A percentile compares a stretch with the other conserved stretches of the same genome.
phyloP scores from a whole-genome alignment of 2,113 vertebrate genomes.

The Xiphophorus couchianus region DNA sequence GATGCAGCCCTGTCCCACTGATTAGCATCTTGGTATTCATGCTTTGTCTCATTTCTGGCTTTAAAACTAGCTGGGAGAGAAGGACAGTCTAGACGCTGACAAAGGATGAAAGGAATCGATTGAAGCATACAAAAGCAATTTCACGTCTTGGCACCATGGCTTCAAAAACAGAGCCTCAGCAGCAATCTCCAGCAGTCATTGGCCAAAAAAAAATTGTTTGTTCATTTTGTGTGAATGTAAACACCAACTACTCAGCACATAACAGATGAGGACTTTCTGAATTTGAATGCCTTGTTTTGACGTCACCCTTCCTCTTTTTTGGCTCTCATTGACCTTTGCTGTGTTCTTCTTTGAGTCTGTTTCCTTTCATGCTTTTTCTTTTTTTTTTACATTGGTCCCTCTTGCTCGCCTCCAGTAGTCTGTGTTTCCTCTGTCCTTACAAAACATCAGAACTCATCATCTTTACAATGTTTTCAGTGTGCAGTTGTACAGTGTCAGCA shows the following conservation, averaged over 20 bases:
- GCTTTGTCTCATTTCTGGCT: conserved; percentile 14
- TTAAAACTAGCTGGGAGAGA: conserved; percentile 13
- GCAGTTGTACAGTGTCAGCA: conserved; percentile 31
- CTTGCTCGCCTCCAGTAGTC: conserved; percentile 24
- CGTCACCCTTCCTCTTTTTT: conserved; percentile 34
- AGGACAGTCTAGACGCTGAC: conserved; percentile 47
- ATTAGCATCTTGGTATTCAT: neutral
- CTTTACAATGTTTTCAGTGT: conserved; percentile 13
- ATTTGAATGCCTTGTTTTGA: conserved; percentile 26
- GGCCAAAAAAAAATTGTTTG: conserved; percentile 9
- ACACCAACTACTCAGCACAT: neutral
- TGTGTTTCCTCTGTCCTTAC: conserved; percentile 49
- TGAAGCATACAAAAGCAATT: conserved; percentile 57
- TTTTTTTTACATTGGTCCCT: conserved; percentile 32
- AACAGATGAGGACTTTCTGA: neutral
- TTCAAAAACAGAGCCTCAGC: conserved; percentile 33
- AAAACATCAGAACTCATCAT: conserved; percentile 33
- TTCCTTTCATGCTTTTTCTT: conserved; percentile 30
- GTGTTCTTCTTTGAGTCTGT: conserved; percentile 14
- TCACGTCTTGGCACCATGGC: conserved; percentile 40
- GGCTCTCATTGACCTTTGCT: conserved; percentile 41
- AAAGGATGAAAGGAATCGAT: conserved; percentile 51
- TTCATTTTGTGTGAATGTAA: conserved; percentile 15
- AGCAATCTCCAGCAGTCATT: conserved; percentile 3
- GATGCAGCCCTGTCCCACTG: neutral